Evolutionary conservation across 2,888 invertebrate species (phyloP), one percentile per base, ranked within the genome.

Genomic region (Caenorhabditis doughertyi): DNA sequence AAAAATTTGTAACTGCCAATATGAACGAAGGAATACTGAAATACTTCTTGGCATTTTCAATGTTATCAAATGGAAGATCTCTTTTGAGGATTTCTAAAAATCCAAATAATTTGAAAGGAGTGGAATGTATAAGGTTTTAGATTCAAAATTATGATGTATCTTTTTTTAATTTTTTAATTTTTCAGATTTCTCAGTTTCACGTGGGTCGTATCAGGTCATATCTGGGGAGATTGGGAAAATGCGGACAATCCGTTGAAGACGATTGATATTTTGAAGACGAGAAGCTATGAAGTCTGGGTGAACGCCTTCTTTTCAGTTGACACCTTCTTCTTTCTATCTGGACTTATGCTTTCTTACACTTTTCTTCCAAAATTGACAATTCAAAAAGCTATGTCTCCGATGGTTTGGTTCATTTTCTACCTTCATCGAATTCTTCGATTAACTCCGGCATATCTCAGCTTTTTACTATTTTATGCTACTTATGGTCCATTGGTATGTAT

Each of bases 291-390:
- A 49, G 35, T 89, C n/a, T 79, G 87, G 80, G 44, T 83, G 35
- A 88, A 85, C 53, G 88, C 83, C 7, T 86, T 81, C 53, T 83
- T 86, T 53, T 84, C 84, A 23, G 87, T 89, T 23, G 88, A 88
- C 77, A 89, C 88, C 5, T 88, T 88, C 70, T 84, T 89, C 44
- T 84, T 89, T 68, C 74, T 88, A 9, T 79, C 82, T 18, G 88
- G 88, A 11, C 64, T 87, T 9, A 68, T 87, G 53, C 77, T 85
- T 21, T 65, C 84, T 32, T 87, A 79, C 71, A 67, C 81, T 7
- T 81, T 81, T 47, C 44, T 81, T 8, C 76, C 76, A 3, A 81
- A 77, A 58, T 18, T 77, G 3, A 65, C 29, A 9, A 67, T 72
- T 4, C 32, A 29, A n/a, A 65, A 72, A 44, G 81, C 72, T 4